These are phyloP conservation scores for Camelus bactrianus DNA, from an alignment of 2,113 vertebrate species.

Conservation along the genomic window DNA sequence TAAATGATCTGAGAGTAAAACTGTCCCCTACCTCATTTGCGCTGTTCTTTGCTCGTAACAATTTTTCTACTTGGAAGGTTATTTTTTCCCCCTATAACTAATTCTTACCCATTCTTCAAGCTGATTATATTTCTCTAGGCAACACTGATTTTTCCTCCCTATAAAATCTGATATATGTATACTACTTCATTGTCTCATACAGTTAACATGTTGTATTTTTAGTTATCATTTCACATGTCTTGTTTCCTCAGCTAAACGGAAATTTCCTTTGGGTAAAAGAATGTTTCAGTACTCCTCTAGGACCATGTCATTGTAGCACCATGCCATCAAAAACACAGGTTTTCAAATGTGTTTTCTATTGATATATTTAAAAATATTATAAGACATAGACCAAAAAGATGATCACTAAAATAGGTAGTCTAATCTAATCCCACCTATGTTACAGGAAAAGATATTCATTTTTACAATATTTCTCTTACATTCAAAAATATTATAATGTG, in stretches of 20 bases:
- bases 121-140: neutral
- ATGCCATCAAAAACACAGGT: neutral
- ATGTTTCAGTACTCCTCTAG: neutral
- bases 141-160: neutral
- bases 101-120: neutral
- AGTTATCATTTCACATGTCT: neutral
- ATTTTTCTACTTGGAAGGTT: neutral
- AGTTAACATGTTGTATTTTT: neutral
- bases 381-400: neutral
- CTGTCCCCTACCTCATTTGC: neutral
- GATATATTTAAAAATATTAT: neutral
- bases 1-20: neutral
- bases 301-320: neutral
- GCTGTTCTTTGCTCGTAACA: neutral
- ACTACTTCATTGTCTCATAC: neutral
- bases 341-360: neutral
- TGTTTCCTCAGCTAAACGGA: neutral
- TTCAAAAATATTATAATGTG: neutral
- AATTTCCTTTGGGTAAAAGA: neutral
- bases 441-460: neutral
- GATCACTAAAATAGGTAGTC: neutral
- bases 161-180: neutral
- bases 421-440: neutral
- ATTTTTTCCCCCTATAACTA: neutral
- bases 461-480: neutral